These are phyloP conservation scores for Folsomia manolachei DNA, from an alignment of 2,888 invertebrate species.

Conservation along the genomic window DNA sequence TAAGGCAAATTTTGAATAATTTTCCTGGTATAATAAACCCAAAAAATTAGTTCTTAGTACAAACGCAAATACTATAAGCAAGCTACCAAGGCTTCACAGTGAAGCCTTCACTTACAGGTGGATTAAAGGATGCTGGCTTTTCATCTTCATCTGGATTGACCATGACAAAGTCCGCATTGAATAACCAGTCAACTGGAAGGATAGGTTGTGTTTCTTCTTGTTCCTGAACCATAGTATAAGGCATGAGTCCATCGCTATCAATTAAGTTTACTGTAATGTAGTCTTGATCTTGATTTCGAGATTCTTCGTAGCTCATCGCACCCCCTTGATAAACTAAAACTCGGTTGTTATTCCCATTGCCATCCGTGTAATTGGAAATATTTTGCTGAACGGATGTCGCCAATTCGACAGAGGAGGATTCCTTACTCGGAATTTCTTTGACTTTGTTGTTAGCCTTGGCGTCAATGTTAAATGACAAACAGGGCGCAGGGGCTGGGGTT, in stretches of 20 bases:
- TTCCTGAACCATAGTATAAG: background rate
- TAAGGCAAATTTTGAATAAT: background rate
- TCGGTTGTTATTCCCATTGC: background rate
- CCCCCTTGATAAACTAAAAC: background rate
- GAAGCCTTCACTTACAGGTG: background rate
- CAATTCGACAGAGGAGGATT: background rate
- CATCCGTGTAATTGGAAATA: background rate
- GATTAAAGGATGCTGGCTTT: background rate
- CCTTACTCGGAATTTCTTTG: background rate
- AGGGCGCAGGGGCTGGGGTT: background rate
- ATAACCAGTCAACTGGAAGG: constrained; percentile 5
- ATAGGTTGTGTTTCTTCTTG: background rate
- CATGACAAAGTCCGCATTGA: background rate
- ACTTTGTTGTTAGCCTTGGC: background rate
- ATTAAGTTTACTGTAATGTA: constrained; percentile 9
- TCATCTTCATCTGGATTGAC: background rate
- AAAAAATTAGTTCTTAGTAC: too few species aligned
- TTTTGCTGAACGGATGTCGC: background rate
- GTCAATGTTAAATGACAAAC: too few species aligned
- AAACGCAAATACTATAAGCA: too few species aligned
- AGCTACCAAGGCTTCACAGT: too few species aligned
- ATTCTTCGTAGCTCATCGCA: background rate
- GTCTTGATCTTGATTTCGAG: background rate
- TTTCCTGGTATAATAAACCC: too few species aligned
- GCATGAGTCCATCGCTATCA: background rate